Conservation (phyloP, 2,113 vertebrate species). For the Spea bombifrons region DNA sequence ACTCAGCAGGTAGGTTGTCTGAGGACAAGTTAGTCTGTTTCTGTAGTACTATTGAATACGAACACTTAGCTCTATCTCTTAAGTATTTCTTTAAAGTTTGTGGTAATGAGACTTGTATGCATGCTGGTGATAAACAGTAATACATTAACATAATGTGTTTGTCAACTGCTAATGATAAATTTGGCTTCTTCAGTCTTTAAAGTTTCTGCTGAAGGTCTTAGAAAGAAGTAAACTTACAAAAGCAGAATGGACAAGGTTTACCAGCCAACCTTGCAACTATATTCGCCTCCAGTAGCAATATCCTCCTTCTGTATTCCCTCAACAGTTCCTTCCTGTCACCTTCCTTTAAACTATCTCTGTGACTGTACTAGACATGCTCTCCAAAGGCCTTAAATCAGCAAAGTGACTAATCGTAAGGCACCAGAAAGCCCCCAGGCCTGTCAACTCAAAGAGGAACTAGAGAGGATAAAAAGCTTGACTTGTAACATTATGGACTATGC, state of each 20-base stretch:
- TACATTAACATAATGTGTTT: slow-evolving; percentile 37
- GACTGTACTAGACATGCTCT: not conserved
- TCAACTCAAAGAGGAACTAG: too few relatives aligned
- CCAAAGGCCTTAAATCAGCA: too few relatives aligned
- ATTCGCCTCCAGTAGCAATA: too few relatives aligned
- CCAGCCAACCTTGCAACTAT: not conserved
- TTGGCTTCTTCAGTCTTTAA: slow-evolving; percentile 16
- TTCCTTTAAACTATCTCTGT: not conserved
- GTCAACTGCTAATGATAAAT: slow-evolving; percentile 30
- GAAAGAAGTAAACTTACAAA: not conserved
- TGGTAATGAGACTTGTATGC: slow-evolving; percentile 32
- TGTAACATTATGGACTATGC: too few relatives aligned
- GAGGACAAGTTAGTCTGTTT: slow-evolving; percentile 28
- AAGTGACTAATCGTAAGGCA: too few relatives aligned
- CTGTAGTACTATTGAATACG: slow-evolving; percentile 10
- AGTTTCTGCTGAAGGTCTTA: slow-evolving; percentile 8
- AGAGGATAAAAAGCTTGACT: too few relatives aligned
- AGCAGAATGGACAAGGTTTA: not conserved
- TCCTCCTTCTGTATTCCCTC: too few relatives aligned
- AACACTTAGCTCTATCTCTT: slow-evolving; percentile 12
- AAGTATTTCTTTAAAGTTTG: slow-evolving; percentile 19
- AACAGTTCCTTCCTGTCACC: too few relatives aligned
- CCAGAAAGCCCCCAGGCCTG: too few relatives aligned
- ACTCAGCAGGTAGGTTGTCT: slow-evolving; percentile 20
- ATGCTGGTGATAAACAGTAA: slow-evolving; percentile 34